Conservation (phyloP, 2,113 vertebrate species). For the Phrynocephalus versicolor region DNA sequence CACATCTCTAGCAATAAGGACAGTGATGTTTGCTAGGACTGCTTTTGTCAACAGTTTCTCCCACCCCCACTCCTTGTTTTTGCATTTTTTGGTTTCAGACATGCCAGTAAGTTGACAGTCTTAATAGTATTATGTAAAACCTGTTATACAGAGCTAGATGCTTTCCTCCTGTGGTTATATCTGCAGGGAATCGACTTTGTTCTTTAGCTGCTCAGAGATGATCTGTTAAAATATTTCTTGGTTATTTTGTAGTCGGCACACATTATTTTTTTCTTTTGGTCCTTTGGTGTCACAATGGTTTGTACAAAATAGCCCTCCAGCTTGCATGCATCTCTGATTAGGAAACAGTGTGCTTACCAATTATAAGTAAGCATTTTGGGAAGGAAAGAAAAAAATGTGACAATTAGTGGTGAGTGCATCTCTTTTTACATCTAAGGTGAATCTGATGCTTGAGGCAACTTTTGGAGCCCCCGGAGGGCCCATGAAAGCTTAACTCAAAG, state of each 20-base stretch:
- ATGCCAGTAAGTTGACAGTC: constrained; percentile 27
- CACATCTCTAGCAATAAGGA: constrained; percentile 44
- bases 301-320: neutral
- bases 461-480: neutral
- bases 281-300: neutral
- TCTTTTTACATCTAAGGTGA: neutral
- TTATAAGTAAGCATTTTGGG: no score
- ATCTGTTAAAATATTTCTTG: neutral
- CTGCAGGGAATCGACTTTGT: neutral
- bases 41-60: constrained; percentile 33
- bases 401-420: no score
- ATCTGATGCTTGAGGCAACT: neutral
- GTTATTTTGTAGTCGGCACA: neutral
- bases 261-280: neutral
- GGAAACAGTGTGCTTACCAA: no score
- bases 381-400: neutral
- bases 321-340: neutral
- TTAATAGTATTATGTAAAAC: constrained; percentile 23
- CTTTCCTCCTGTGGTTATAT: constrained; percentile 30
- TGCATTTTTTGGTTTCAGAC: constrained; percentile 39
- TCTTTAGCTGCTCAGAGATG: neutral
- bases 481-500: neutral
- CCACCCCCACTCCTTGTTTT: neutral
- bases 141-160: constrained; percentile 9
- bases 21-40: constrained; percentile 27